A percentile compares a stretch with the other conserved stretches of the same genome.
Conservation (phyloP, 2,797 vertebrate genomes). For the Schizothorax lantsangensis region DNA sequence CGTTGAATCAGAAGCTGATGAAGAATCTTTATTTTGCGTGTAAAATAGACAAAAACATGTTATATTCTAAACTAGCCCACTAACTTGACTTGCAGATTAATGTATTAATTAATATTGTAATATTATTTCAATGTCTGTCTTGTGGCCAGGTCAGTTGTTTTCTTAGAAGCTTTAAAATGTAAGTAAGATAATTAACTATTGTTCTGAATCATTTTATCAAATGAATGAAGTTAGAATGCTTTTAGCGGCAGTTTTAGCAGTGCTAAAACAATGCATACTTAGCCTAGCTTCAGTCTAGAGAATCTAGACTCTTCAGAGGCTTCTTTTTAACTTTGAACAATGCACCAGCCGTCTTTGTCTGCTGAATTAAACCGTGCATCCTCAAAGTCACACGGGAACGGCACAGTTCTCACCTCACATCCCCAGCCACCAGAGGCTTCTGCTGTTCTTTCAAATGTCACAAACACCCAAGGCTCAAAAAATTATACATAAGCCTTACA, state of each 20-base stretch:
- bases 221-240: neutral
- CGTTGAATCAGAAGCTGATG: neutral
- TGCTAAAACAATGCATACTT: neutral
- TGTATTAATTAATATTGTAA: neutral
- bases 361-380: neutral
- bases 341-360: slow-evolving; percentile 7
- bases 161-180: neutral
- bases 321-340: slow-evolving; percentile 11
- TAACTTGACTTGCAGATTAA: neutral
- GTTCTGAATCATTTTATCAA: neutral
- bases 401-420: slow-evolving; percentile 30
- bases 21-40: neutral
- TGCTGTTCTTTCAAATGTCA: slow-evolving; percentile 57
- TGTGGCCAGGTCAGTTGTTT: neutral
- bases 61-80: neutral
- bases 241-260: too few relatives aligned
- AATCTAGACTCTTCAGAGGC: neutral
- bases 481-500: slow-evolving; percentile 54
- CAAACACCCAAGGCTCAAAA: slow-evolving; percentile 52
- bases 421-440: slow-evolving; percentile 41
- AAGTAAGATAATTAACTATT: neutral
- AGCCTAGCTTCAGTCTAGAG: neutral
- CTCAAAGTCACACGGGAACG: neutral
- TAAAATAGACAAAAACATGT: neutral
- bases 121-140: neutral